Base-by-base conservation (phyloP, 2,797 vertebrate species). In the Lithobates pipiens region DNA sequence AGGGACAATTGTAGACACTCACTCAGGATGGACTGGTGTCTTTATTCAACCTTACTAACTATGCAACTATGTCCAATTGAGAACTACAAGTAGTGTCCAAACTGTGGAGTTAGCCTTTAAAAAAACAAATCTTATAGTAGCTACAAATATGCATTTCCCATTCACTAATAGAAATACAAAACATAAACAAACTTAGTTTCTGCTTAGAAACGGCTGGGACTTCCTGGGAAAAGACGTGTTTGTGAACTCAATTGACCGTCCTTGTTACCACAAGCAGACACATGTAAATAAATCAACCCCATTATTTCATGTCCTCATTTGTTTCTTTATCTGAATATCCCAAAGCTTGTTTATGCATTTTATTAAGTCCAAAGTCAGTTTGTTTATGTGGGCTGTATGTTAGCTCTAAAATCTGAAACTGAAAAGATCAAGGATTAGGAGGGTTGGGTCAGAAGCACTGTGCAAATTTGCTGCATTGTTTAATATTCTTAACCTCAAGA, bases 251-350 rank as follows among this genome's bases (percentile, higher is more conserved):
- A 75, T 4, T 75, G 61, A 68, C 80, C 39, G n/a, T 25, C 13
- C 3, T 16, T 72, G 16, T 72, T 34, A 11, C 29, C 34, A 29
- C 23, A 39, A 34, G 78, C 3, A 80, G 29, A 71, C 46, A 57
- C 21, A 8, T 67, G 65, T 72, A 57, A 80, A 80, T 72, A 39
- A 65, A 75, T 36, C 23, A 34, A 34, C 44, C 6, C 44, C 63
- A 74, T 67, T 54, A 65, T 46, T 83, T 46, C 21, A 23, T 83
- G 57, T 75, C 70, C 73, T 78, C 46, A 71, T 70, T 80, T 70
- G 67, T 80, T 80, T 54, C 25, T 50, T 36, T 36, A n/a, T 77
- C 57, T 13, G 21, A 54, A 70, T 57, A 80, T 63, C 4, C 46
- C 70, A 67, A 44, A 39, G 68, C 32, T 71, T 71, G 68, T 80